phyloP scores from a whole-genome alignment of 2,888 invertebrate species.

The Pollenia griseotomentosa region DNA sequence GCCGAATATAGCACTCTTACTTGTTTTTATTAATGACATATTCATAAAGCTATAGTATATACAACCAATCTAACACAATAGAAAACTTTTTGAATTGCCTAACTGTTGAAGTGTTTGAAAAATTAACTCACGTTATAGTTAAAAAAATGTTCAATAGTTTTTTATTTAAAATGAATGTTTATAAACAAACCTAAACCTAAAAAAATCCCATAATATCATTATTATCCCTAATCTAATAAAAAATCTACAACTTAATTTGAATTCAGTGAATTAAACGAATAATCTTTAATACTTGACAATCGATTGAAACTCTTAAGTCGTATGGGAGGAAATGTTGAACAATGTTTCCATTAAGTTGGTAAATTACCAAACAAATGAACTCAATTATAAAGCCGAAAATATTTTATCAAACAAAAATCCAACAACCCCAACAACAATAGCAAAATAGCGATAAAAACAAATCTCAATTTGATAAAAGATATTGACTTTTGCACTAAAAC shows the following conservation, averaged over 20 bases:
- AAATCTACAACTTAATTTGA: background rate
- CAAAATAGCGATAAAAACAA: background rate
- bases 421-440: background rate
- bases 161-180: too few relatives aligned
- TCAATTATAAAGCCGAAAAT: conserved; percentile 56
- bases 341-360: conserved; percentile 31
- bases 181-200: too few relatives aligned
- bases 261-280: conserved; percentile 14
- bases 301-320: background rate
- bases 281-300: conserved; percentile 8
- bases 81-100: too few relatives aligned
- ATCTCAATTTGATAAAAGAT: conserved; percentile 13
- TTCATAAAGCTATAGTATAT: too few relatives aligned
- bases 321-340: background rate
- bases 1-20: too few relatives aligned
- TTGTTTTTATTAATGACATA: too few relatives aligned
- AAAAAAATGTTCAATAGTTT: too few relatives aligned
- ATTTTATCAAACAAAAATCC: conserved; percentile 7
- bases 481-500: conserved; percentile 52
- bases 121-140: too few relatives aligned
- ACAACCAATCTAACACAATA: too few relatives aligned
- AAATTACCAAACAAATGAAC: conserved; percentile 65
- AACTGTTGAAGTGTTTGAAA: too few relatives aligned
- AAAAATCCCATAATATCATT: background rate
- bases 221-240: background rate